Evolutionary conservation across 2,113 vertebrate species (phyloP).

Genomic region (Thoracochromis brauschi): DNA sequence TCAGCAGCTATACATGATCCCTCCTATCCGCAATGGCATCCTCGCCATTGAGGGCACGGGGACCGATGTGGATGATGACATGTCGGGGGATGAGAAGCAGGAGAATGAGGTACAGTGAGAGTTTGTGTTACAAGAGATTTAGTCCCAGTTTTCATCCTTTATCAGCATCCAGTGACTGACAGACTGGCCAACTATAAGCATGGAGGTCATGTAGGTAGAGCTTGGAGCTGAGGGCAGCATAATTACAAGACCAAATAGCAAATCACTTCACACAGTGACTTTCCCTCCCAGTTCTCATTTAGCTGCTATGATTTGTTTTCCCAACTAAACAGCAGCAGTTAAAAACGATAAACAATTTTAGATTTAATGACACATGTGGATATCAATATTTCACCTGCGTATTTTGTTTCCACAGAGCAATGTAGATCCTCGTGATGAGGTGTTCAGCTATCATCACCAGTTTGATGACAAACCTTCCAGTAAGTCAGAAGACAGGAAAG

Average conservation of each 20-base stretch:
- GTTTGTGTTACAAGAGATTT: neutral
- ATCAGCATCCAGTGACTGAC: conserved; percentile 42
- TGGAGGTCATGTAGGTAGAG: conserved; percentile 18
- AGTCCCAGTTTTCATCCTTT: conserved; percentile 42
- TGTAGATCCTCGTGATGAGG: conserved; percentile 95
- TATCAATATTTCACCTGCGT: neutral
- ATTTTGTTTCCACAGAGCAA: conserved; percentile 79
- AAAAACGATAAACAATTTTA: neutral
- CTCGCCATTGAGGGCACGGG: conserved; percentile 97
- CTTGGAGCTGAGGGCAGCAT: conserved; percentile 38
- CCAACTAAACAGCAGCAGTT: neutral
- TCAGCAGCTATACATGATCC: conserved; percentile 99
- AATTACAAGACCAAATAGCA: neutral
- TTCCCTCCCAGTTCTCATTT: neutral
- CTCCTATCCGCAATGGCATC: conserved; percentile 94
- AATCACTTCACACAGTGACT: neutral
- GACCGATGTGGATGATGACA: conserved; percentile 96
- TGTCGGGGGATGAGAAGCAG: conserved; percentile 98
- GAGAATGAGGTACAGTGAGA: conserved; percentile 88
- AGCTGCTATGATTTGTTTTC: neutral
- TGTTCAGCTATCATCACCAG: conserved; percentile 96
- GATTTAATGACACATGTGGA: neutral
- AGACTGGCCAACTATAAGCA: conserved; percentile 14
- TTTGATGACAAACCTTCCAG: conserved; percentile 95
- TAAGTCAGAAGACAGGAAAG: conserved; percentile 97